A percentile compares a stretch with the other conserved stretches of the same genome.
These are phyloP conservation scores for Shinisaurus crocodilurus DNA, from an alignment of 2,113 vertebrate species.

Conservation along the genomic window DNA sequence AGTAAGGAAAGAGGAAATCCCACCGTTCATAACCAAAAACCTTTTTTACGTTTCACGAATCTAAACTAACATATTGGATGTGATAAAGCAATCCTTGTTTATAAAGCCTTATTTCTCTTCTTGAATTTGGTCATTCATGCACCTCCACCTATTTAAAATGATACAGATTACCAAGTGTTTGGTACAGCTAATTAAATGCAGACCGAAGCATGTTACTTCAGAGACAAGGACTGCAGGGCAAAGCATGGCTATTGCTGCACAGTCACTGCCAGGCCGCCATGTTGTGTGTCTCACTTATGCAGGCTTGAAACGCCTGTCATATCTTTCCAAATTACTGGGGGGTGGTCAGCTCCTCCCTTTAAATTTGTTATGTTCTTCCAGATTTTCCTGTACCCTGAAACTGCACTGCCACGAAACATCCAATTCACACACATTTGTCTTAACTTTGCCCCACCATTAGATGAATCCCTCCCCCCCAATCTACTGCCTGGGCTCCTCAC, in stretches of 20 bases:
- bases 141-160: background rate
- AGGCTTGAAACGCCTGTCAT: background rate
- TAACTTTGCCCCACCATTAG: background rate
- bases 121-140: background rate
- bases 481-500: background rate
- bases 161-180: background rate
- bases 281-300: constrained; percentile 48
- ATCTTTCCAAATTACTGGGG: background rate
- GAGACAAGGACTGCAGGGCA: constrained; percentile 26
- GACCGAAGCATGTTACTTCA: background rate
- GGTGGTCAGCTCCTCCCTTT: background rate
- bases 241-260: constrained; percentile 48
- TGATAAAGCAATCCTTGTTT: background rate
- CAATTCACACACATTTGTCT: too few species aligned
- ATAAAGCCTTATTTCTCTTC: background rate
- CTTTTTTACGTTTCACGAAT: background rate
- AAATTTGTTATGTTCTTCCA: background rate
- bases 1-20: background rate
- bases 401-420: background rate
- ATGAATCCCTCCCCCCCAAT: background rate
- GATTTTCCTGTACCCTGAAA: constrained; percentile 52
- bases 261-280: constrained; percentile 70
- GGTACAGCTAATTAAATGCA: background rate
- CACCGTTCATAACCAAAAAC: constrained; percentile 3
- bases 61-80: background rate